Evolutionary conservation across 2,797 vertebrate species (phyloP).

Genomic region (Sebastes steindachneri): DNA sequence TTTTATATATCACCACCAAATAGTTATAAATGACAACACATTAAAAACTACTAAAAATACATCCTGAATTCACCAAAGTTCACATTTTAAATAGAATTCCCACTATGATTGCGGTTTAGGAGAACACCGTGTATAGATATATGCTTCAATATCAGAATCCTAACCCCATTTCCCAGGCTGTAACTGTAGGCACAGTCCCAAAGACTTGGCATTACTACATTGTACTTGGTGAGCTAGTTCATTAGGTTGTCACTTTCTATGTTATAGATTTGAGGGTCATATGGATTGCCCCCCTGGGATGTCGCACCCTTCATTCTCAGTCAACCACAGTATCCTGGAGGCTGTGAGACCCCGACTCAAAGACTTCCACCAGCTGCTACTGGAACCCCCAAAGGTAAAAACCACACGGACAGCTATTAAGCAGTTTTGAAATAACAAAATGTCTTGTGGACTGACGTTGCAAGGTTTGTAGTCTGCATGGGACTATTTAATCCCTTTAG

Average conservation of each 20-base stretch:
- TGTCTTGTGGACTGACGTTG: not conserved
- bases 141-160: not conserved
- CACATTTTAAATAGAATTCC: not conserved
- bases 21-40: not conserved
- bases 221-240: not conserved
- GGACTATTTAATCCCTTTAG: not conserved
- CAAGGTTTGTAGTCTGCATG: not conserved
- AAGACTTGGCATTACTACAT: not conserved
- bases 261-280: constrained; percentile 94
- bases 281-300: constrained; percentile 95
- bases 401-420: not conserved
- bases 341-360: constrained; percentile 94
- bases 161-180: not conserved
- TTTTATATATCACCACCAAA: not conserved
- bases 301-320: constrained; percentile 91
- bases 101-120: not conserved
- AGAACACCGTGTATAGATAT: not conserved
- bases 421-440: not conserved
- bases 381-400: constrained; percentile 96
- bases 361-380: constrained; percentile 95
- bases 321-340: constrained; percentile 96
- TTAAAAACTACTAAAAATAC: not conserved
- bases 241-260: not conserved
- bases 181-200: not conserved
- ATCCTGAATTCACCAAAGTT: not conserved